phyloP scores from a whole-genome alignment of 2,888 invertebrate species.

The Netelia melanura region DNA sequence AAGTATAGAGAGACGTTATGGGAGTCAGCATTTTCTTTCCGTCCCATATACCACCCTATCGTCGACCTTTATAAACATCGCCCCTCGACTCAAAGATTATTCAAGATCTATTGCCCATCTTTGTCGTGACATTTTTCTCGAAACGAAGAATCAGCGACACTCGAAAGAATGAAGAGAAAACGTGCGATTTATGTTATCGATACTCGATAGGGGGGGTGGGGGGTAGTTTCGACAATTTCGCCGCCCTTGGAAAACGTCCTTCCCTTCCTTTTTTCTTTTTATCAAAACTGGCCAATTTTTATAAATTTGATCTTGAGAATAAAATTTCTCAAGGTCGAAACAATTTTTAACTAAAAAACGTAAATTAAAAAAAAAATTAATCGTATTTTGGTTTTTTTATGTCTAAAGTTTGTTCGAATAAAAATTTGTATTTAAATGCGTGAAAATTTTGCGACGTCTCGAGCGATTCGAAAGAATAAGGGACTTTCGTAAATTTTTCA shows the following conservation, averaged over 20 bases:
- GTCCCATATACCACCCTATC: conserved; percentile 10
- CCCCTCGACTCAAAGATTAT: neutral
- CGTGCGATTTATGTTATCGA: conserved; percentile 22
- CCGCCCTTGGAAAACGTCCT: neutral
- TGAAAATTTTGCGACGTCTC: neutral
- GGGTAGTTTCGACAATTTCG: neutral
- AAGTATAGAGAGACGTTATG: neutral
- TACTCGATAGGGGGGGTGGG: neutral
- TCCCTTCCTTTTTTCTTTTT: too few relatives aligned
- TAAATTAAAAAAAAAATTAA: neutral
- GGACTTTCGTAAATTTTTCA: conserved; percentile 17
- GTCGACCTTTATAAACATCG: conserved; percentile 16
- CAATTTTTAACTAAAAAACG: neutral
- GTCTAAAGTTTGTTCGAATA: neutral
- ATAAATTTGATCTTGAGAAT: too few relatives aligned
- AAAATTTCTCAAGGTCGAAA: too few relatives aligned
- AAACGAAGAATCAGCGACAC: neutral
- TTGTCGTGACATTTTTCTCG: conserved; percentile 13
- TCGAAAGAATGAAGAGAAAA: conserved; percentile 25
- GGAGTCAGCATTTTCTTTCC: conserved; percentile 54
- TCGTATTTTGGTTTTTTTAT: neutral
- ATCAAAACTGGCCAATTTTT: too few relatives aligned
- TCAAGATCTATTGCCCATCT: conserved; percentile 21
- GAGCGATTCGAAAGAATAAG: conserved; percentile 12
- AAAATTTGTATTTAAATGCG: too few relatives aligned